Conservation (phyloP, 2,797 vertebrate genomes). For the Siniperca scherzeri region DNA sequence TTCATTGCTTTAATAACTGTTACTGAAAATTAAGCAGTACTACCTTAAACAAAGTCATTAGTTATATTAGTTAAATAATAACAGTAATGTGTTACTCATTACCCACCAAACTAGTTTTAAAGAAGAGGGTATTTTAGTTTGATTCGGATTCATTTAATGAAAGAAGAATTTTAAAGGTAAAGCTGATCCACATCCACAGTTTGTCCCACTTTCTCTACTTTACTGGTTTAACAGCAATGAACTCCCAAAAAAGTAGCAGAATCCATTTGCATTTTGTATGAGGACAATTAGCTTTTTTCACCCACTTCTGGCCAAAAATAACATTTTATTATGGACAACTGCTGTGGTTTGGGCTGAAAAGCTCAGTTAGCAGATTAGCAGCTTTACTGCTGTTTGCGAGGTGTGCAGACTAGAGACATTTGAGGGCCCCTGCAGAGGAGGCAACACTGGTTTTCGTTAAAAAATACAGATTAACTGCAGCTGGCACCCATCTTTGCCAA, state of each 20-base stretch:
- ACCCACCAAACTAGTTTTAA: not conserved
- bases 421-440: slow-evolving; percentile 18
- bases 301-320: slow-evolving; percentile 40
- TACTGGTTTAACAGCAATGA: slow-evolving; percentile 13
- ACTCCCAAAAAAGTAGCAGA: slow-evolving; percentile 22
- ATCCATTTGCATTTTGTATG: slow-evolving; percentile 53
- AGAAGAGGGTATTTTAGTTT: not conserved
- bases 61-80: not conserved
- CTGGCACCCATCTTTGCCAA: not conserved
- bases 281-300: slow-evolving; percentile 31
- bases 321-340: slow-evolving; percentile 32
- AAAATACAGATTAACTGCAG: slow-evolving; percentile 20
- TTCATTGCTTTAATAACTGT: not conserved
- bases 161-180: not conserved
- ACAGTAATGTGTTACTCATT: not conserved
- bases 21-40: not conserved
- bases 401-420: slow-evolving; percentile 40
- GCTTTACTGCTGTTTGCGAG: slow-evolving; percentile 38
- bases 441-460: not conserved
- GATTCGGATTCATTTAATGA: not conserved
- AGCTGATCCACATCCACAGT: not conserved
- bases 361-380: slow-evolving; percentile 56
- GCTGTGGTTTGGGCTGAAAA: slow-evolving; percentile 28
- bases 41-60: not conserved
- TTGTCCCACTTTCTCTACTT: slow-evolving; percentile 28